Conservation (phyloP, 2,888 invertebrate genomes). For the Drosophila limbata region DNA sequence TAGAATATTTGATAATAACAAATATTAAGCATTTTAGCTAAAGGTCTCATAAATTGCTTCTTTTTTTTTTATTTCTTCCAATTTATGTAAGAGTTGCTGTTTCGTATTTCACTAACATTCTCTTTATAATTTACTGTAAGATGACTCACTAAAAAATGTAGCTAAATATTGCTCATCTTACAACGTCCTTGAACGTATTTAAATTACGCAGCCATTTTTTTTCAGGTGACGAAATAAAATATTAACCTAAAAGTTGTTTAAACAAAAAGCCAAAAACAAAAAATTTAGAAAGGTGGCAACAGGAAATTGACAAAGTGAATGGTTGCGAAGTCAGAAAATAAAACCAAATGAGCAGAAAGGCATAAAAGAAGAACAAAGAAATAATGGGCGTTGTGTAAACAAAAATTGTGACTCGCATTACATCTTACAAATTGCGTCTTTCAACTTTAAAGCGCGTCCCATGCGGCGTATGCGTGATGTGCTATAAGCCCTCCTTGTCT, state of each 20-base stretch:
- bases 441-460: slow-evolving; percentile 36
- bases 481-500: background rate
- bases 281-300: background rate
- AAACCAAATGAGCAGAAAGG: slow-evolving; percentile 8
- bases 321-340: background rate
- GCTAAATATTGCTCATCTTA: background rate
- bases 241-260: slow-evolving; percentile 17
- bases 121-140: too few relatives aligned
- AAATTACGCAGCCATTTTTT: slow-evolving; percentile 15
- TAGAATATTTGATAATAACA: too few relatives aligned
- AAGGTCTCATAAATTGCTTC: too few relatives aligned
- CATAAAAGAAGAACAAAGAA: slow-evolving; percentile 10
- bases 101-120: too few relatives aligned
- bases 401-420: slow-evolving; percentile 31
- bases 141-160: too few relatives aligned
- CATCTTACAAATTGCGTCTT: slow-evolving; percentile 36
- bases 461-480: slow-evolving; percentile 34
- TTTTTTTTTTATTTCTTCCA: too few relatives aligned
- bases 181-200: background rate
- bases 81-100: too few relatives aligned
- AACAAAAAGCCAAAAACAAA: background rate
- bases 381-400: slow-evolving; percentile 27
- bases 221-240: slow-evolving; percentile 13
- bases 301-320: slow-evolving; percentile 26
- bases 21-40: too few relatives aligned